phyloP scores from a whole-genome alignment of 2,888 invertebrate genomes.

The Acanthosoma haemorrhoidale region DNA sequence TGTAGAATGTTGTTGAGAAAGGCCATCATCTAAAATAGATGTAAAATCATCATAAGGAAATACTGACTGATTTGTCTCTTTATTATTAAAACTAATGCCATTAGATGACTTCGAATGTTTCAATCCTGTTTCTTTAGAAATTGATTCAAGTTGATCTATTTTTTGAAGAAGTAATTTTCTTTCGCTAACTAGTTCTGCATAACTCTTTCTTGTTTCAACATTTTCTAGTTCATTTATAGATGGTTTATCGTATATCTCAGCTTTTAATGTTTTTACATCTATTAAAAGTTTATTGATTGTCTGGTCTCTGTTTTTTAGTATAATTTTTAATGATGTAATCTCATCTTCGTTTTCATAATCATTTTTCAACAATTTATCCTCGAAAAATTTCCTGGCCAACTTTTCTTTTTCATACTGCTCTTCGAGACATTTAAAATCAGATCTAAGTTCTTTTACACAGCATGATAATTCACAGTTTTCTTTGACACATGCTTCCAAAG shows the following conservation, averaged over 20 bases:
- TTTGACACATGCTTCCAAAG: constrained; percentile 30
- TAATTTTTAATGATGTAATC: constrained; percentile 25
- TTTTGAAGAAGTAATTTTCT: constrained; percentile 15
- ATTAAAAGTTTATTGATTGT: constrained; percentile 18
- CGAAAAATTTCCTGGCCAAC: constrained; percentile 23
- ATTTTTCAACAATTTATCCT: constrained; percentile 31
- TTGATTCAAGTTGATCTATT: constrained; percentile 24
- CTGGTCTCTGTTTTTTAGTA: constrained; percentile 25
- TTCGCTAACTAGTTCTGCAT: constrained; percentile 26
- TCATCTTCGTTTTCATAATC: constrained; percentile 37
- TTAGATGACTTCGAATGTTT: too few relatives aligned
- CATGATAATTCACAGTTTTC: constrained; percentile 27
- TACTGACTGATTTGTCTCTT: too few relatives aligned
- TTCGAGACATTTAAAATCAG: constrained; percentile 34
- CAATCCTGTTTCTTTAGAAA: neutral
- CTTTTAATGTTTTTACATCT: constrained; percentile 13
- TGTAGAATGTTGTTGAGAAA: too few relatives aligned
- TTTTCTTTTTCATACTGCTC: constrained; percentile 36
- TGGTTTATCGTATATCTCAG: constrained; percentile 16
- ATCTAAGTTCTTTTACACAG: constrained; percentile 13
- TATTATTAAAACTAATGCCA: too few relatives aligned
- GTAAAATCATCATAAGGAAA: too few relatives aligned
- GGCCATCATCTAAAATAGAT: neutral
- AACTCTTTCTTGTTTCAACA: constrained; percentile 27
- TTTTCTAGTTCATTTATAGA: constrained; percentile 6